Percentiles rank a stretch among this genome's conserved stretches.
Evolutionary conservation across 2,797 vertebrate species (phyloP).

Genomic region (Notolabrus celidotus): DNA sequence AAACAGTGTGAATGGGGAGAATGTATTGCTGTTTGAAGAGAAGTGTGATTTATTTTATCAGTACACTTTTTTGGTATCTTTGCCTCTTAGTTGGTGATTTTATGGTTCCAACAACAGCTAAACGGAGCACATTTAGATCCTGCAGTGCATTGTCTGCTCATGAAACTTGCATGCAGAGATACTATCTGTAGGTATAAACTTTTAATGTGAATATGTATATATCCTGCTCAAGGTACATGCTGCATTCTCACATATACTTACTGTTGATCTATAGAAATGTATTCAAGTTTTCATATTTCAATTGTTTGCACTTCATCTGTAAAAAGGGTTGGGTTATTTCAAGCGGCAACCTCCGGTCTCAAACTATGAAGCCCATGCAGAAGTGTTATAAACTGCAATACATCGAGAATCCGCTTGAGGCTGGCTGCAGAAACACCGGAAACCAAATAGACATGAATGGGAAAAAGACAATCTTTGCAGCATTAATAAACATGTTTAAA

Average conservation of each 20-base stretch:
- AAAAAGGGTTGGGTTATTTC: no score
- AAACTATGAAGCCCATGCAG: no score
- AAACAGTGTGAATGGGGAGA: background rate
- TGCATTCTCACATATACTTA: background rate
- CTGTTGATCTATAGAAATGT: background rate
- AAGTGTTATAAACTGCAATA: no score
- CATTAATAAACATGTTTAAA: no score
- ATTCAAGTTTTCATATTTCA: no score
- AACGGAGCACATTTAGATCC: background rate
- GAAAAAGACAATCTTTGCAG: no score
- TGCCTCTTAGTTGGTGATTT: background rate
- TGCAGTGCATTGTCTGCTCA: background rate
- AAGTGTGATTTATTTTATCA: conserved; percentile 27
- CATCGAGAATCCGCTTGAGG: no score
- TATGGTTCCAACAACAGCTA: conserved; percentile 11
- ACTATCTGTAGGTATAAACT: background rate
- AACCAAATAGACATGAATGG: no score
- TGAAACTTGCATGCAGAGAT: background rate
- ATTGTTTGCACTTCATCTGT: no score
- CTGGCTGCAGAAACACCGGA: no score
- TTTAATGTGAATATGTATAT: conserved; percentile 7
- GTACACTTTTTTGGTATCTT: conserved; percentile 24
- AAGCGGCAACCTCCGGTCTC: no score
- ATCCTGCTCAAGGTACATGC: background rate
- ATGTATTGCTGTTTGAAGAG: conserved; percentile 5